phyloP scores from a whole-genome alignment of 1,140 invertebrate genomes.

The Cydia fagiglandana region DNA sequence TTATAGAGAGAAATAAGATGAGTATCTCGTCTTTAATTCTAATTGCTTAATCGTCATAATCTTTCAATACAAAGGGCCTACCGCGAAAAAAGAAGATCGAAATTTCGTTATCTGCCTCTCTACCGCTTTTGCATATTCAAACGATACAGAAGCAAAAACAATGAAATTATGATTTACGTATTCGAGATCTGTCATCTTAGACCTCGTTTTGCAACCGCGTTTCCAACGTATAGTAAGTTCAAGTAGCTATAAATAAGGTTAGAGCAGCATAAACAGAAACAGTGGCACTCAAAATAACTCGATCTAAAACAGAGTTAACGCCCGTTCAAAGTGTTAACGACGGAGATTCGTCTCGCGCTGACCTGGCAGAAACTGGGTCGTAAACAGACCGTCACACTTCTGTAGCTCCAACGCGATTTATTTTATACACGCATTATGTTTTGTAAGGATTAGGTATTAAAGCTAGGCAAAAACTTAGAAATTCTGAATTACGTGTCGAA shows the following conservation, averaged over 20 bases:
- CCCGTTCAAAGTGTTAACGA: constrained; percentile 18
- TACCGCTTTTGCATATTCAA: no score
- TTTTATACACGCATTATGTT: background rate
- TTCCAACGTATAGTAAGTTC: constrained; percentile 6
- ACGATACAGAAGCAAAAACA: background rate
- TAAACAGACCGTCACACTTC: background rate
- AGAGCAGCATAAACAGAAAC: constrained; percentile 9
- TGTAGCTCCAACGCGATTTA: background rate
- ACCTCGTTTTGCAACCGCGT: background rate
- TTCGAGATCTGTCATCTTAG: background rate
- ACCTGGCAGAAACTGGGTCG: constrained; percentile 20
- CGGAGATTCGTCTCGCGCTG: constrained; percentile 32
- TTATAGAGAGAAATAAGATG: no score
- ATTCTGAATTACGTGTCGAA: no score
- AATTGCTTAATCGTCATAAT: background rate
- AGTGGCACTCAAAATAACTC: constrained; percentile 26
- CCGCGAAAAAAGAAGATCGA: no score
- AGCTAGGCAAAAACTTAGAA: no score
- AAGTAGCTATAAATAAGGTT: constrained; percentile 5
- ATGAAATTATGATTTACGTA: background rate
- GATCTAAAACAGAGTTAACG: constrained; percentile 25
- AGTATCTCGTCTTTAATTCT: no score
- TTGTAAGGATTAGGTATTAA: no score
- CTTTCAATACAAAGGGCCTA: background rate
- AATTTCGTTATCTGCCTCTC: no score